phyloP scores from a whole-genome alignment of 2,797 vertebrate genomes.

The Sebastes glaucus region DNA sequence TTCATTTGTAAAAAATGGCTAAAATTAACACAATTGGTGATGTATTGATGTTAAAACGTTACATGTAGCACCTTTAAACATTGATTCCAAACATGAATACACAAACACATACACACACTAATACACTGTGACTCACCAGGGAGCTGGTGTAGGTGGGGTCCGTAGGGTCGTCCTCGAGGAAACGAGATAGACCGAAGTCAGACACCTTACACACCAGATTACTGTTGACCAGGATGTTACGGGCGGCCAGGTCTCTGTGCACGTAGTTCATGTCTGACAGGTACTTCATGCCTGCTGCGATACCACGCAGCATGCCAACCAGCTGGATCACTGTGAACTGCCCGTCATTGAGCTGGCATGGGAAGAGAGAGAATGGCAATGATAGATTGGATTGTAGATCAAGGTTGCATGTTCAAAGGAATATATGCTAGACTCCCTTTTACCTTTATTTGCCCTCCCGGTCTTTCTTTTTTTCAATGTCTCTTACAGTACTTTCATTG shows the following conservation, averaged over 20 bases:
- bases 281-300: constrained; percentile 98
- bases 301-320: constrained; percentile 96
- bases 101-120: neutral
- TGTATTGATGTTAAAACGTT: constrained; percentile 34
- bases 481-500: neutral
- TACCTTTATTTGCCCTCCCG: neutral
- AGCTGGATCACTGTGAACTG: constrained; percentile 99
- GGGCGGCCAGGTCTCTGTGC: constrained; percentile 95
- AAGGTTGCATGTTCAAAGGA: constrained; percentile 32
- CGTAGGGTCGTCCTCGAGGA: constrained; percentile 93
- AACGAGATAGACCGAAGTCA: constrained; percentile 96
- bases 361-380: constrained; percentile 35
- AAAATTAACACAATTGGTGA: neutral
- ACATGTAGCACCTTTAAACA: constrained; percentile 42
- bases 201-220: constrained; percentile 99
- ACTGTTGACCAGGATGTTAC: constrained; percentile 98
- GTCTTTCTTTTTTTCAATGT: neutral
- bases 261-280: constrained; percentile 98
- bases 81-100: constrained; percentile 14
- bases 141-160: constrained; percentile 99
- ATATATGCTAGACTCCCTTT: constrained; percentile 1
- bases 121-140: constrained; percentile 84
- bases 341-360: constrained; percentile 91
- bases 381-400: constrained; percentile 29
- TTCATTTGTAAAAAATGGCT: neutral